These are phyloP conservation scores for Drosophila anomelani DNA, from an alignment of 2,888 invertebrate species.

Conservation along the genomic window DNA sequence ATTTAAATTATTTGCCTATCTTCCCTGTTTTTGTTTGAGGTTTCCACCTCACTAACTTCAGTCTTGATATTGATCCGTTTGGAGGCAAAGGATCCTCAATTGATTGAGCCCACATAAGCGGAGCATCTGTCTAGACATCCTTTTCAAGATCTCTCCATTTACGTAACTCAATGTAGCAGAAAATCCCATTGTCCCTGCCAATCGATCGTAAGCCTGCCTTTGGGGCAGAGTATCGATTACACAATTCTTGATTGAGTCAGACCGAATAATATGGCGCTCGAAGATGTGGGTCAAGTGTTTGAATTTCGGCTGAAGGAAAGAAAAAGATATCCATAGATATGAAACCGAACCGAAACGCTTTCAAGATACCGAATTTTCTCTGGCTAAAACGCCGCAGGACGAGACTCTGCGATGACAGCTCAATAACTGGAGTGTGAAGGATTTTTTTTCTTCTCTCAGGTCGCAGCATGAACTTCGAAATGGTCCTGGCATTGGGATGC, in stretches of 20 bases:
- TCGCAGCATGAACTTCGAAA: constrained; percentile 41
- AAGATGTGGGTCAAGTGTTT: constrained; percentile 71
- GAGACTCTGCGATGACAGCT: constrained; percentile 50
- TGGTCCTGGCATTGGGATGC: constrained; percentile 39
- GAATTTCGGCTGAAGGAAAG: constrained; percentile 16
- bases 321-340: background rate
- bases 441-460: constrained; percentile 9
- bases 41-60: constrained; percentile 15
- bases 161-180: constrained; percentile 65
- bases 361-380: constrained; percentile 54
- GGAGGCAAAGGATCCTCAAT: constrained; percentile 33
- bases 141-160: constrained; percentile 42
- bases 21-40: constrained; percentile 11
- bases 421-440: constrained; percentile 31
- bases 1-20: background rate
- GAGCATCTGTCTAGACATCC: constrained; percentile 47
- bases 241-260: constrained; percentile 38
- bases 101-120: constrained; percentile 54
- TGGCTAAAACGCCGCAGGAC: constrained; percentile 40
- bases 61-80: constrained; percentile 39
- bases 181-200: constrained; percentile 48
- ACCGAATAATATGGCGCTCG: background rate
- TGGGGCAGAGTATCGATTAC: constrained; percentile 64
- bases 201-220: constrained; percentile 37
- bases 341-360: constrained; percentile 25